A percentile compares a stretch with the other conserved stretches of the same genome.
Conservation (phyloP, 2,888 invertebrate species). For the Microctonus aethiopoides region DNA sequence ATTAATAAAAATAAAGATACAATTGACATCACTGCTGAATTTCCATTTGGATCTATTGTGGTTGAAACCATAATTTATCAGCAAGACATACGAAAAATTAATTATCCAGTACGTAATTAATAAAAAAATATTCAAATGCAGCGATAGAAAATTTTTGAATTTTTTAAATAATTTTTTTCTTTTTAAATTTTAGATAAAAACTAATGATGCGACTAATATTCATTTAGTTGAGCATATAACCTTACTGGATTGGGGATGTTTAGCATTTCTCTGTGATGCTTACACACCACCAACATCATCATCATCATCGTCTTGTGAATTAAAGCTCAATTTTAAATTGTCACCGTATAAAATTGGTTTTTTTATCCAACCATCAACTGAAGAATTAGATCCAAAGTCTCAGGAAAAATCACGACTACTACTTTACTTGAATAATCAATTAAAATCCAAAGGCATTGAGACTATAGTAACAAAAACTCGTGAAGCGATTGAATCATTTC, state of each 20-base stretch:
- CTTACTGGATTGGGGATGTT: slow-evolving; percentile 61
- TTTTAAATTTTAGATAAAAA: slow-evolving; percentile 46
- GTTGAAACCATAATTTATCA: slow-evolving; percentile 73
- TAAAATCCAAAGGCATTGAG: slow-evolving; percentile 64
- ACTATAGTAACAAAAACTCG: slow-evolving; percentile 54
- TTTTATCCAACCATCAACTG: slow-evolving; percentile 67
- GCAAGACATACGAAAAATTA: slow-evolving; percentile 49
- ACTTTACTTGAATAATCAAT: slow-evolving; percentile 70
- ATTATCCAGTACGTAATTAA: slow-evolving; percentile 43
- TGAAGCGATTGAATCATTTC: slow-evolving; percentile 58
- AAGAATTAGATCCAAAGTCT: slow-evolving; percentile 53
- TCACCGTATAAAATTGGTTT: slow-evolving; percentile 83
- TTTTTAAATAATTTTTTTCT: slow-evolving; percentile 13
- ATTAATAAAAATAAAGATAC: slow-evolving; percentile 61
- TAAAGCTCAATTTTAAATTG: slow-evolving; percentile 77
- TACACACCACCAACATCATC: slow-evolving; percentile 26
- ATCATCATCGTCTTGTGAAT: slow-evolving; percentile 61
- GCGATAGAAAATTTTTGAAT: slow-evolving; percentile 5
- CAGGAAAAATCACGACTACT: slow-evolving; percentile 65
- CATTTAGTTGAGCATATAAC: slow-evolving; percentile 57
- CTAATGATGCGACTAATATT: slow-evolving; percentile 34
- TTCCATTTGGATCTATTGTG: slow-evolving; percentile 72
- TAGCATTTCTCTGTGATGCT: slow-evolving; percentile 60
- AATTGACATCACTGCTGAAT: slow-evolving; percentile 75
- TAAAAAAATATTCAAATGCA: neutral